These are phyloP conservation scores for Miltochrista miniata DNA, from an alignment of 2,888 invertebrate species.

Conservation along the genomic window DNA sequence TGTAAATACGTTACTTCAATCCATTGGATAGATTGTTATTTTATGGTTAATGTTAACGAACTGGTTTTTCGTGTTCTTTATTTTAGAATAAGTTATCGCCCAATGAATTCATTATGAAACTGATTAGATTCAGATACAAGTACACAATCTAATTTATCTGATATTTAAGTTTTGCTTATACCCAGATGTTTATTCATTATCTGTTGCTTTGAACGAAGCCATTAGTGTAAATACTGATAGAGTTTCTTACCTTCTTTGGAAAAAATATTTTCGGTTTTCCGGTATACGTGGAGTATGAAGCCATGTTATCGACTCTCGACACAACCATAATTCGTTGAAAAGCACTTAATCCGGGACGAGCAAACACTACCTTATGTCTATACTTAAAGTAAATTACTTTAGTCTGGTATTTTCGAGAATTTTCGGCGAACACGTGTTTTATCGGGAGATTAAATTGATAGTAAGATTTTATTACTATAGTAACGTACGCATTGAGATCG, in stretches of 20 bases:
- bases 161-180: constrained; percentile 19
- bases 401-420: constrained; percentile 68
- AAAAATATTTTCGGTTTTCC: constrained; percentile 81
- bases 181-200: constrained; percentile 22
- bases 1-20: constrained; percentile 4
- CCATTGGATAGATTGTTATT: constrained; percentile 3
- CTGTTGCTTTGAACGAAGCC: constrained; percentile 27
- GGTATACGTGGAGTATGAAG: constrained; percentile 78
- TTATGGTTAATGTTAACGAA: constrained; percentile 1
- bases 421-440: constrained; percentile 71
- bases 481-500: constrained; percentile 55
- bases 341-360: constrained; percentile 61
- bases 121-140: constrained; percentile 1
- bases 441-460: constrained; percentile 52
- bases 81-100: constrained; percentile 3
- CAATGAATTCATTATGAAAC: constrained; percentile 4
- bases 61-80: constrained; percentile 11
- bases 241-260: constrained; percentile 76
- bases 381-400: constrained; percentile 49
- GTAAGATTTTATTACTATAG: constrained; percentile 57
- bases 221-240: constrained; percentile 21
- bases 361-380: constrained; percentile 61
- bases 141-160: constrained; percentile 4
- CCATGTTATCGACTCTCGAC: constrained; percentile 79
- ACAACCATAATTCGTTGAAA: constrained; percentile 79